These are phyloP conservation scores for Epirrhoe alternata DNA, from an alignment of 2,888 invertebrate species.

Conservation along the genomic window DNA sequence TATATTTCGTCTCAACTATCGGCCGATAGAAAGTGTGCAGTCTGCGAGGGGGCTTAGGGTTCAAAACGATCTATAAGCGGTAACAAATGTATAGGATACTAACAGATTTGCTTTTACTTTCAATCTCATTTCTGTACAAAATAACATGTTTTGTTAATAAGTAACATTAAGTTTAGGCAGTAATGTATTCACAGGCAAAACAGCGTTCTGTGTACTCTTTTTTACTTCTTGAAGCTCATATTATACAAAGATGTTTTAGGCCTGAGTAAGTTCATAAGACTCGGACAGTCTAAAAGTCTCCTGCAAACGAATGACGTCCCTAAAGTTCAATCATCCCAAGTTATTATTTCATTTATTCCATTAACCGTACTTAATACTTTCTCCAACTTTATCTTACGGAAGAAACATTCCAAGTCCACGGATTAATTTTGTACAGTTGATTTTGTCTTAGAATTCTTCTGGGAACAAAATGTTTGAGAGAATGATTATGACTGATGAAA, in stretches of 20 bases:
- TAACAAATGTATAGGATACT: too few species aligned
- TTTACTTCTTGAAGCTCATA: too few species aligned
- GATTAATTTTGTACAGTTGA: constrained; percentile 5
- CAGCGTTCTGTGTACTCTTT: too few species aligned
- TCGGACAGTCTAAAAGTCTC: neutral
- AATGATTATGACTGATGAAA: neutral
- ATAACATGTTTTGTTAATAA: too few species aligned
- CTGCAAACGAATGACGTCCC: neutral
- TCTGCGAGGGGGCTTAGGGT: too few species aligned
- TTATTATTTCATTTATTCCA: constrained; percentile 1
- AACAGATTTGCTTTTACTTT: too few species aligned
- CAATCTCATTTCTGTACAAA: too few species aligned
- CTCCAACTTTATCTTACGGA: neutral
- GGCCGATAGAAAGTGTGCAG: too few species aligned
- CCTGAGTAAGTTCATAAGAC: neutral
- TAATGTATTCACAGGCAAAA: too few species aligned
- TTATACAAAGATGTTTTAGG: neutral
- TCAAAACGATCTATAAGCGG: too few species aligned
- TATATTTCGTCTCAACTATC: too few species aligned
- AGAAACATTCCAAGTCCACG: constrained; percentile 1
- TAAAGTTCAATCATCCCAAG: neutral
- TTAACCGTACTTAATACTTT: constrained; percentile 1
- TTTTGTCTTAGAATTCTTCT: neutral
- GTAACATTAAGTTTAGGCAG: too few species aligned
- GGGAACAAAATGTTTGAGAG: neutral